These are phyloP conservation scores for Jaculus jaculus DNA, from an alignment of 2,113 vertebrate species.

Conservation along the genomic window DNA sequence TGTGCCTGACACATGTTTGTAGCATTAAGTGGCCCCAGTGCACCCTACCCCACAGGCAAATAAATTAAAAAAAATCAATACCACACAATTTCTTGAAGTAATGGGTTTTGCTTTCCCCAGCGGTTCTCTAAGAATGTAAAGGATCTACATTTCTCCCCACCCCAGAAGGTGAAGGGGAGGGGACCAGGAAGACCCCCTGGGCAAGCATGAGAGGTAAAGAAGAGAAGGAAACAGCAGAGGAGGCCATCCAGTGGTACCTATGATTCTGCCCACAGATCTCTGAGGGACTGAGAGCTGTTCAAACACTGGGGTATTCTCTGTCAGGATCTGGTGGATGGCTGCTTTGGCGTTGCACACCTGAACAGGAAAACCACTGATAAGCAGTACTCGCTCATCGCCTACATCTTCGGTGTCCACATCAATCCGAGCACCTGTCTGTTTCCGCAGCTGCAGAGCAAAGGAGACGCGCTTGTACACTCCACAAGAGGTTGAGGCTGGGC, in stretches of 20 bases:
- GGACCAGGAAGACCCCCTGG: background rate
- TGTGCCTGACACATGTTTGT: too few relatives aligned
- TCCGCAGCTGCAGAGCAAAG: conserved; percentile 84
- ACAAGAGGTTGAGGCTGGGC: background rate
- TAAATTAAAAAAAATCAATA: background rate
- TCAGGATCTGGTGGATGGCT: conserved; percentile 87
- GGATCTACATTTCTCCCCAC: background rate
- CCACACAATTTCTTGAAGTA: conserved; percentile 12
- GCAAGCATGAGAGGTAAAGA: conserved; percentile 4
- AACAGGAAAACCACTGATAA: conserved; percentile 89
- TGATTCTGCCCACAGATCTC: conserved; percentile 91
- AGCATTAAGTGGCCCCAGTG: too few relatives aligned
- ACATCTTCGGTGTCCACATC: conserved; percentile 78
- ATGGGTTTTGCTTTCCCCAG: conserved; percentile 1
- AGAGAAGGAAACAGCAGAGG: background rate
- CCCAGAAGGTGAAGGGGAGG: background rate
- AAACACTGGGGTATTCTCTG: conserved; percentile 82
- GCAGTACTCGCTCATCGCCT: conserved; percentile 80
- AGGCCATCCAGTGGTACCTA: conserved; percentile 85
- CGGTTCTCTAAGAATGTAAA: conserved; percentile 8
- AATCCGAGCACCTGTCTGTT: conserved; percentile 88
- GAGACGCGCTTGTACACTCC: background rate
- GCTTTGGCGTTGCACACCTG: conserved; percentile 90
- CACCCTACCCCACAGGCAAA: too few relatives aligned
- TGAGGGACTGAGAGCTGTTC: conserved; percentile 90